Evolutionary conservation across 2,113 vertebrate species (phyloP), one percentile per base, ranked within the genome.

Genomic region (Felis chaus): DNA sequence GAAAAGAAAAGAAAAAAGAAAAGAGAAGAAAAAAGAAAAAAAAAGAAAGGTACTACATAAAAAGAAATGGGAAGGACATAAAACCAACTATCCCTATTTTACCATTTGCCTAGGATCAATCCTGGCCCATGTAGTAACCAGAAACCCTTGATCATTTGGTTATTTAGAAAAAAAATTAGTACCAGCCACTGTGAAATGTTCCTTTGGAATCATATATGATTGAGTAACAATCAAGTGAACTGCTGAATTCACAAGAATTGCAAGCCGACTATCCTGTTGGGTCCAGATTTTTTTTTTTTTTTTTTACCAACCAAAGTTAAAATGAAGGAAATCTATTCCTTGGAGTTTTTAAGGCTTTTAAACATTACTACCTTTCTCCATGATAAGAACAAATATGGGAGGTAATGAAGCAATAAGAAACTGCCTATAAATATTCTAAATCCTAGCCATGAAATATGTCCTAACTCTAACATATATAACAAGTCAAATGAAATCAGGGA

Each of bases 331-430:
- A 89, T 50, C 39, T 5, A 45, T 71, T 85, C 18, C 53, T 78
- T 79, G n/a, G 19, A 50, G 10, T 81, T 65, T 84, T 94, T 65
- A 92, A 92, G 33, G 39, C 36, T 94, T 92, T 11, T 57, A 78
- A 87, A 85, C 41, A 80, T 90, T 83, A 73, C 33, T 68, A 80
- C 84, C 27, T 87, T 96, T 93, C 21, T 82, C 57, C n/a, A 73
- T 41, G 92, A 41, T 29, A 76, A 88, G 33, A 92, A 90, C 81
- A 96, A 95, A 90, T 33, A 91, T 36, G 39, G 63, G 41, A 95
- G 9, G 65, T 39, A 86, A 69, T 87, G 18, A 96, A 95, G 79
- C 84, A 61, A 5, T 68, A 84, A 95, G 73, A 53, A 96, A 19
- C 2, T 45, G 7, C 41, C 36, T 36, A 55, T 78, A 87, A 89